A percentile compares a stretch with the other conserved stretches of the same genome.
These are phyloP conservation scores for Stercorarius parasiticus DNA, from an alignment of 2,113 vertebrate species.

Conservation along the genomic window DNA sequence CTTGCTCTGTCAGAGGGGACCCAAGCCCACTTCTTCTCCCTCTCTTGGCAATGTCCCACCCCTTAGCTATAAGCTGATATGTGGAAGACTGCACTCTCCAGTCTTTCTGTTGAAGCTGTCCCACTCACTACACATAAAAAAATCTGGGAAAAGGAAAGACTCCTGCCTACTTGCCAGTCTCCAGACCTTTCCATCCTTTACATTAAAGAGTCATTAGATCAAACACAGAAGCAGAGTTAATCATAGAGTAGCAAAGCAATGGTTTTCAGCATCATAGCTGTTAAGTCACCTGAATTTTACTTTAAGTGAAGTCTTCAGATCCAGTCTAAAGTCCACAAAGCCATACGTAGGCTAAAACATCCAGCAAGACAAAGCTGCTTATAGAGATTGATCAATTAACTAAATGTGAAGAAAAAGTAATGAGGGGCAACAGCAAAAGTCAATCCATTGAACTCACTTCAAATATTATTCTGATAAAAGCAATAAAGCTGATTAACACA, in stretches of 20 bases:
- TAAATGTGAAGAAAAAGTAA: not conserved
- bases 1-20: slow-evolving; percentile 16
- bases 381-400: not conserved
- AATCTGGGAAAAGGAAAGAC: not conserved
- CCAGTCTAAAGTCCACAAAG: not conserved
- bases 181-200: not conserved
- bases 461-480: slow-evolving; percentile 36
- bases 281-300: not conserved
- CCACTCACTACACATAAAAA: not conserved
- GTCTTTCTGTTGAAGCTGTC: not conserved
- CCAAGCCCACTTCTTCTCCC: not conserved
- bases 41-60: not conserved
- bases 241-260: not conserved
- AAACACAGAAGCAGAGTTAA: not conserved
- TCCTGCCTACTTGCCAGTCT: not conserved
- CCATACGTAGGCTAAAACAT: not conserved
- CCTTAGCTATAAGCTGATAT: not conserved
- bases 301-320: not conserved
- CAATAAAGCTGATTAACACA: slow-evolving; percentile 30
- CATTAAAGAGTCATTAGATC: not conserved
- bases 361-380: not conserved
- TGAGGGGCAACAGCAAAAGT: not conserved
- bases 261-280: not conserved
- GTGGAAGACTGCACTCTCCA: not conserved
- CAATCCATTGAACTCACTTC: not conserved